Evolutionary conservation across 1,140 invertebrate genomes (phyloP), one percentile per base, ranked within the genome.

Genomic region (Aporrectodea caliginosa): DNA sequence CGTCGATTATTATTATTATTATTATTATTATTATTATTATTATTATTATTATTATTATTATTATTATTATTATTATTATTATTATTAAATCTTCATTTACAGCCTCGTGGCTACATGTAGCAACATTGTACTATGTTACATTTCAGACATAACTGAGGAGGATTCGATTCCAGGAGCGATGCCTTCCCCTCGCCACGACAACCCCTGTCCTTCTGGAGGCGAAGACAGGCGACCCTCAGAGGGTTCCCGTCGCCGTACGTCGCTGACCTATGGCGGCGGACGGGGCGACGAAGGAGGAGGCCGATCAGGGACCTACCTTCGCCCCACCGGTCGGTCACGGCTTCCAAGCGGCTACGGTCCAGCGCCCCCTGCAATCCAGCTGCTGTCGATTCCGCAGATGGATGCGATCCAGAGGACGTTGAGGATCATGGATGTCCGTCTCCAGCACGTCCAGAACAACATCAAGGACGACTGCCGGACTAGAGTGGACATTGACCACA

Each of bases 401-500:
- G 87, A 88, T 78, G 86, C 85, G 33, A 88, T 88, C 31, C 86
- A 86, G 82, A 79, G 87, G 74, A 85, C 85, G 29, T 86, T 88
- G 78, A 87, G 88, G 78, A 82, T 88, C 31, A 80, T 88, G 72
- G 87, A 88, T 80, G 85, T 88, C 35, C 76, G 87, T 75, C 81
- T 88, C 29, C 87, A 88, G 78, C 87, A 88, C 77, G 83, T 88
- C n/a, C 87, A 88, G 82, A 83, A 84, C 31, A 87, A 84, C 81
- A 84, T 83, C 75, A 85, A 85, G 31, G 86, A 86, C 76, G 87
- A 87, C 78, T 84, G 85, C 43, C 83, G 83, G 35, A 84, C 86
- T 31, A 84, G 85, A 70, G 86, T 87, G 79, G 87, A 88, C 78
- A 84, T 88, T 1, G 87, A 88, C 43, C 88, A 87, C 76, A 83